Evolutionary conservation across 53 echinoderm and acorn worm species (phyloP), one percentile per base, ranked within the genome.

Genomic region (Stichopus horrens): DNA sequence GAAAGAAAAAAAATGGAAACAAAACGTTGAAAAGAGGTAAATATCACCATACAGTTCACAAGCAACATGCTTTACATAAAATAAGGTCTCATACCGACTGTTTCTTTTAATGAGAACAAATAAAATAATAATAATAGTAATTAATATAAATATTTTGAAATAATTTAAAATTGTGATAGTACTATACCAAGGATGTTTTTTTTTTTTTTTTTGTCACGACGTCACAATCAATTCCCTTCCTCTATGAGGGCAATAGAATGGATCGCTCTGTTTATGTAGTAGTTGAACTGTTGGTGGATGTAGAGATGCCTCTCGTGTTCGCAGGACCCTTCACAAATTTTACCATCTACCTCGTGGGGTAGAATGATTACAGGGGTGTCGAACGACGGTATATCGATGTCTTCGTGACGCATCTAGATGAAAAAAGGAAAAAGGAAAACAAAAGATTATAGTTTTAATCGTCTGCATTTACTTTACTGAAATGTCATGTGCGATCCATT

Each of bases 1-100:
- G 16, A 63, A 63, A 63, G 63, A 60, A 60, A 11, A 60, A 63
- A 37, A 37, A 37, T 13, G 16, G 16, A 63, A 63, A 14, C 9
- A 60, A 11, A 60, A 63, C 16, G 7, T 13, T 63, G 63, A 63
- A 63, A 13, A 63, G 16, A 63, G 56, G 81, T 81, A 22, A 81
- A 81, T 81, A 81, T 81, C 81, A 81, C 81, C 81, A n/a, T 71
- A 58, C 81, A 81, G 56, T 81, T 58, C 21, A 81, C 57, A 81
- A 81, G 81, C 81, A 81, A 56, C 57, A 81, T 81, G 81, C 81
- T 81, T 81, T 57, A 81, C 57, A 14, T 81, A 81, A 75, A 56
- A 58, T 21, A 21, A 58, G 4, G 81, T 56, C 58, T 58, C 13
- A 20, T 81, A 81, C 81, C 81, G 81, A 81, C 81, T 21, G 57